Conservation (phyloP, 2,888 invertebrate species). For the Ypsolopha scabrella region DNA sequence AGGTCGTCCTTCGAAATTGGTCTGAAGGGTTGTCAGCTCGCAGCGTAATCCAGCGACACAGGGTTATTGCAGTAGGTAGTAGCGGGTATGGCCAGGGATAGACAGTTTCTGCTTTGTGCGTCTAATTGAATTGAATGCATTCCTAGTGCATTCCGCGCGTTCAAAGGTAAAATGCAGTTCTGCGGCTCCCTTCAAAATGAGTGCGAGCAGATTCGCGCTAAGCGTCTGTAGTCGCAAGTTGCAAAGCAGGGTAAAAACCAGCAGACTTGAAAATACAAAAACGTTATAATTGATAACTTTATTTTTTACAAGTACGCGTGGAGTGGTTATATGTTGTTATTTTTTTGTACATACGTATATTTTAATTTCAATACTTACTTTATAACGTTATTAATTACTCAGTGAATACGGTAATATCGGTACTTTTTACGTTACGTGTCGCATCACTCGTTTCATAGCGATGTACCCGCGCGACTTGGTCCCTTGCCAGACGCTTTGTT, state of each 20-base stretch:
- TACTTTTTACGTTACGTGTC: constrained; percentile 21
- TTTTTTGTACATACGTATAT: too few relatives aligned
- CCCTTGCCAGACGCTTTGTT: constrained; percentile 61
- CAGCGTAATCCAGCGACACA: constrained; percentile 42
- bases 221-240: constrained; percentile 19
- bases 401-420: constrained; percentile 13
- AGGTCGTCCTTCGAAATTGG: not conserved
- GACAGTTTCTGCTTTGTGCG: constrained; percentile 59
- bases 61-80: constrained; percentile 45
- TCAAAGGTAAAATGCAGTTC: constrained; percentile 65
- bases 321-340: not conserved
- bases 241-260: not conserved
- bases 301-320: not conserved
- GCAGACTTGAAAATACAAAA: not conserved
- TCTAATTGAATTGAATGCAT: constrained; percentile 64
- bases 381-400: too few relatives aligned
- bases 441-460: constrained; percentile 50
- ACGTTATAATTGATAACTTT: not conserved
- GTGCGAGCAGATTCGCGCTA: constrained; percentile 55
- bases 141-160: constrained; percentile 56
- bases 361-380: too few relatives aligned
- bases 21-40: constrained; percentile 20
- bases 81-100: constrained; percentile 53
- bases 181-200: constrained; percentile 63
- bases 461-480: constrained; percentile 41